These are phyloP conservation scores for Phalacrocorax carbo DNA, from an alignment of 2,113 vertebrate genomes.

Conservation along the genomic window DNA sequence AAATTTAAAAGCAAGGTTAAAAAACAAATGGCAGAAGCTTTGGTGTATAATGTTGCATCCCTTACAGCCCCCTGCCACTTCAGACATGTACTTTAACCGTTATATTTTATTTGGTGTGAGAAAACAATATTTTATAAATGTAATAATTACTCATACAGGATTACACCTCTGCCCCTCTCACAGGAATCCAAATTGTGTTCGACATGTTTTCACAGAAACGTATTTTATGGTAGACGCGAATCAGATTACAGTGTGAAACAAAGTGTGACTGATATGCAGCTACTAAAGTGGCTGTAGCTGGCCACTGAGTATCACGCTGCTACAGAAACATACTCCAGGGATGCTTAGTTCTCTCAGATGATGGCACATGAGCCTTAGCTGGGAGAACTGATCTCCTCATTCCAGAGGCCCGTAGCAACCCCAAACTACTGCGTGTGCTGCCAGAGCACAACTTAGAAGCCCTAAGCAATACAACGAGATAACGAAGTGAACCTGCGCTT, in stretches of 20 bases:
- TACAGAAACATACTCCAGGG: background rate
- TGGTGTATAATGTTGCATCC: background rate
- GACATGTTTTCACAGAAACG: background rate
- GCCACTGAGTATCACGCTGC: fast-evolving
- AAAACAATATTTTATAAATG: background rate
- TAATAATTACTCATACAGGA: background rate
- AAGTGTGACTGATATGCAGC: background rate
- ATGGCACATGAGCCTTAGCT: fast-evolving
- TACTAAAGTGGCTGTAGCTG: background rate
- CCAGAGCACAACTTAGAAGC: background rate
- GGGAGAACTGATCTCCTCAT: background rate
- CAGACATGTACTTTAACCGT: background rate
- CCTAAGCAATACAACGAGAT: fast-evolving
- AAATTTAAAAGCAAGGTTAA: background rate
- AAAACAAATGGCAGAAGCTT: background rate
- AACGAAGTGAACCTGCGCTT: fast-evolving
- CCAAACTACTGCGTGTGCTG: fast-evolving
- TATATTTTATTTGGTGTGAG: background rate
- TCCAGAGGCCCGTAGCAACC: background rate
- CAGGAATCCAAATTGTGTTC: background rate
- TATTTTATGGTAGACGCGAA: background rate
- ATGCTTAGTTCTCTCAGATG: background rate
- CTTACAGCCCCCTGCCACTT: background rate
- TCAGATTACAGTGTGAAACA: background rate
- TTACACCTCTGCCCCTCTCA: background rate